Evolutionary conservation across 2,113 vertebrate genomes (phyloP).

Genomic region (Mus pahari): DNA sequence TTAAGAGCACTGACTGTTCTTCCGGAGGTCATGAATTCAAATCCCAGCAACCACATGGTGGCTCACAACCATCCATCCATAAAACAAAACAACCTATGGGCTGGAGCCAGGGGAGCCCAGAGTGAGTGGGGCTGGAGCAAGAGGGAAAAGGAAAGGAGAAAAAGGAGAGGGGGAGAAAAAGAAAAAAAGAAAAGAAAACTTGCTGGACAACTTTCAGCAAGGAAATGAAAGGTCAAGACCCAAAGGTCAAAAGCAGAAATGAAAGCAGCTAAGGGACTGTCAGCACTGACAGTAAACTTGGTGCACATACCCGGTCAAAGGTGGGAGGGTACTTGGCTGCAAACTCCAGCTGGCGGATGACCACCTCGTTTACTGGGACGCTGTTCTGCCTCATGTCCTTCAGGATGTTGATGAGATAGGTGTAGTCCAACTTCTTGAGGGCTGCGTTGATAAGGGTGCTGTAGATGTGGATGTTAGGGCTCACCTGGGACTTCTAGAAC

Average conservation of each 20-base stretch:
- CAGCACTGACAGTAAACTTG: background rate
- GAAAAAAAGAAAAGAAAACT: background rate
- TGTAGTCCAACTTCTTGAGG: constrained; percentile 90
- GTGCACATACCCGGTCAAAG: constrained; percentile 90
- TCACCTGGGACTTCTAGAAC: constrained; percentile 89
- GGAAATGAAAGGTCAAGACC: background rate
- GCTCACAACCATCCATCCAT: too few species aligned
- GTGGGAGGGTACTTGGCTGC: constrained; percentile 93
- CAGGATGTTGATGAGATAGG: constrained; percentile 92
- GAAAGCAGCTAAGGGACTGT: rapidly evolving
- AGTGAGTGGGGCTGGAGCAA: too few species aligned
- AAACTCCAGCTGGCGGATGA: constrained; percentile 95
- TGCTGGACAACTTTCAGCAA: background rate
- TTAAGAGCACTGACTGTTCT: too few species aligned
- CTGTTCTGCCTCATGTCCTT: constrained; percentile 88
- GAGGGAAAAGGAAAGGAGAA: too few species aligned
- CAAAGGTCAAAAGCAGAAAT: background rate
- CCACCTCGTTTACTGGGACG: constrained; percentile 93
- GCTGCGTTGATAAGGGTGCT: constrained; percentile 93
- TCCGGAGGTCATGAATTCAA: too few species aligned
- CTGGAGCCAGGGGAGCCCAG: too few species aligned
- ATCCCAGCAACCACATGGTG: too few species aligned
- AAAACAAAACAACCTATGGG: too few species aligned
- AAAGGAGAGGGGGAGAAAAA: too few species aligned
- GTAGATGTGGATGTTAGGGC: constrained; percentile 93